Evolutionary conservation across 2,113 vertebrate species (phyloP), one percentile per base, ranked within the genome.

Genomic region (Elanus axillaris): DNA sequence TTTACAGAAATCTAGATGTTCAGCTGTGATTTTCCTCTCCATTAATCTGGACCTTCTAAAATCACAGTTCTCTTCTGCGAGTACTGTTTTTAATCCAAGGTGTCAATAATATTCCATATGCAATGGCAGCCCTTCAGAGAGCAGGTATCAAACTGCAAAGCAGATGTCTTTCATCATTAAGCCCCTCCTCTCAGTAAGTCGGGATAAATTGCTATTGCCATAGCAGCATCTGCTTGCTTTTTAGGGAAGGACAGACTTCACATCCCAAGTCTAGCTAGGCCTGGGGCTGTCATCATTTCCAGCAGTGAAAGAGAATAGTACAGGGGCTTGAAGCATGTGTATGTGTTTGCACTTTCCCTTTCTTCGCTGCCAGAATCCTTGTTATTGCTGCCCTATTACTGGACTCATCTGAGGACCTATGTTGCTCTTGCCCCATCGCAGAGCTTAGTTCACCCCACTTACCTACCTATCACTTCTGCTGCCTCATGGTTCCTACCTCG

Each of bases 151-250:
- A 80, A 95, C 47, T 80, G 83, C n/a, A 78, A 64, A 62, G 81
- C 73, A 94, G 76, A 45, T 78, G 40, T 9, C 48, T 79, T 86
- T 69, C 83, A 40, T 58, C 52, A 78, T 68, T 86, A 79, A 79
- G 85, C 95, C 43, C 93, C 97, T 96, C 97, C 97, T 95, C 81
- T 92, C 79, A 64, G 22, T 48, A 78, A 53, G 26, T 45, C 53
- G 26, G 74, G n/a, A 25, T 91, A 75, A 83, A 73, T 19, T 58
- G 45, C 38, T 69, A 50, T 86, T 96, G 68, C 81, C 67, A 32
- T 90, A 72, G 64, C 77, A 93, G 74, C 73, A 50, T 82, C 40
- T 1, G 2, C 63, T 89, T 81, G 21, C 31, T 84, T 92, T 84
- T 86, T 77, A 84, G 64, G 66, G 62, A 67, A 89, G 66, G 71